Percentiles rank a stretch among this genome's conserved stretches.
Evolutionary conservation across 2,113 vertebrate species (phyloP).

Genomic region (Barbus barbus): DNA sequence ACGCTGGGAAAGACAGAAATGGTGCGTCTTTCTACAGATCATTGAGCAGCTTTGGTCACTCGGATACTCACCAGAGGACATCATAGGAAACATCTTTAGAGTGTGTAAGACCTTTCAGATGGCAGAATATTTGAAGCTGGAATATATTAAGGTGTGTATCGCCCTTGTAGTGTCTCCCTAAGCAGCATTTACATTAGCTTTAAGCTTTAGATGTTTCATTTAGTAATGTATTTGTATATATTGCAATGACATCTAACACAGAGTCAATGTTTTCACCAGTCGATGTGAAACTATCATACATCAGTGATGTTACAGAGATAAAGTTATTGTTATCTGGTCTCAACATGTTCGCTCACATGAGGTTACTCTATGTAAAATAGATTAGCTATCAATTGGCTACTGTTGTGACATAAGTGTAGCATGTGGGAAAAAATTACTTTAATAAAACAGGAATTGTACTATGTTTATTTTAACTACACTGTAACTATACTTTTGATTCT

Average conservation of each 20-base stretch:
- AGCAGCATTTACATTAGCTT: background rate
- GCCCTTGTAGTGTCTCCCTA: background rate
- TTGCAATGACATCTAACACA: background rate
- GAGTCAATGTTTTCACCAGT: background rate
- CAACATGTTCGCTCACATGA: too few species aligned
- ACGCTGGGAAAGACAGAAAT: background rate
- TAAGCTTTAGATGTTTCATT: background rate
- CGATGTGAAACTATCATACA: background rate
- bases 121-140: slow-evolving; percentile 95
- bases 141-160: slow-evolving; percentile 90
- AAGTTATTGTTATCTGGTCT: too few species aligned
- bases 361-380: background rate
- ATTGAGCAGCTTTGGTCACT: slow-evolving; percentile 95
- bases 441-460: background rate
- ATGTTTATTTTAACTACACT: background rate
- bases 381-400: background rate
- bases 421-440: too few species aligned
- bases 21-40: slow-evolving; percentile 67
- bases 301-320: background rate
- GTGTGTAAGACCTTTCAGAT: slow-evolving; percentile 96
- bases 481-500: background rate
- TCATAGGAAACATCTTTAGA: slow-evolving; percentile 95
- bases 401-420: background rate
- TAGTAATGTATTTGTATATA: background rate
- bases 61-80: slow-evolving; percentile 94